Percentiles rank a stretch among this genome's conserved stretches.
phyloP scores from a whole-genome alignment of 1,140 invertebrate genomes.

The Trichogramma pretiosum region DNA sequence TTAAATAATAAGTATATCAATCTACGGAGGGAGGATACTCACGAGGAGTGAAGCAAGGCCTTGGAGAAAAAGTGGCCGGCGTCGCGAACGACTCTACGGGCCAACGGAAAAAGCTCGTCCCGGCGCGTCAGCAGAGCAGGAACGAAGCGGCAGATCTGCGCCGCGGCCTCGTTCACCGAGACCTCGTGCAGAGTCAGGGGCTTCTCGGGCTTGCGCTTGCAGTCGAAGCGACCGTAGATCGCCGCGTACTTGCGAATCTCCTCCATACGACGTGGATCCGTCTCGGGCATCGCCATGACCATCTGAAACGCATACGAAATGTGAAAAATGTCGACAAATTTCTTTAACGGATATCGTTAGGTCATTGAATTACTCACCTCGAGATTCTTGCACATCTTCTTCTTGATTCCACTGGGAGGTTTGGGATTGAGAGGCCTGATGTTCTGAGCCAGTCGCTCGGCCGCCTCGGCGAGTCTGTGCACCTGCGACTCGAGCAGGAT shows the following conservation, averaged over 20 bases:
- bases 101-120: slow-evolving; percentile 91
- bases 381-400: slow-evolving; percentile 85
- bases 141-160: slow-evolving; percentile 84
- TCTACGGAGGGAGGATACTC: neutral
- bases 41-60: slow-evolving; percentile 30
- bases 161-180: slow-evolving; percentile 94
- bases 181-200: slow-evolving; percentile 93
- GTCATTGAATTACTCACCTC: slow-evolving; percentile 51
- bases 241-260: slow-evolving; percentile 91
- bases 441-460: slow-evolving; percentile 70
- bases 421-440: slow-evolving; percentile 81
- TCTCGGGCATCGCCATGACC: slow-evolving; percentile 81
- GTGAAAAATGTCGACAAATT: neutral
- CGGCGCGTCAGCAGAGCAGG: slow-evolving; percentile 82
- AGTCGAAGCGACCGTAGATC: slow-evolving; percentile 94
- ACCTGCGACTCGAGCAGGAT: slow-evolving; percentile 77
- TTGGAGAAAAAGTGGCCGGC: slow-evolving; percentile 85
- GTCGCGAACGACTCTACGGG: slow-evolving; percentile 86
- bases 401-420: slow-evolving; percentile 84
- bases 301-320: no score
- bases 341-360: neutral
- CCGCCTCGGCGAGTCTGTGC: slow-evolving; percentile 69
- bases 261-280: slow-evolving; percentile 81
- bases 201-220: slow-evolving; percentile 91
- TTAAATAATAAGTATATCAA: no score